Base-by-base conservation (phyloP, 2,888 invertebrate species). In the Altica lythri region DNA sequence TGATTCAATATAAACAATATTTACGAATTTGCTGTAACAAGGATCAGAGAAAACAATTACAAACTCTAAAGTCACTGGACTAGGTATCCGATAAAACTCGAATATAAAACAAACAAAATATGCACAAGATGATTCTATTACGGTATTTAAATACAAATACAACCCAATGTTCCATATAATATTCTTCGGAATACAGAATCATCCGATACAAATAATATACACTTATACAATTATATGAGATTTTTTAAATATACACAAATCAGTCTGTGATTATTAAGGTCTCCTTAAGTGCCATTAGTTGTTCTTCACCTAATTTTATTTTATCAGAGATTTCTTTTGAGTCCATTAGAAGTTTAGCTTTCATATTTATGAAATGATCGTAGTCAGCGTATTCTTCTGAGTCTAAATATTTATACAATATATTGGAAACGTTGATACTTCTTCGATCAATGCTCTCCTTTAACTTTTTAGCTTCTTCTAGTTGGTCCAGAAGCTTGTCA, bases 361-460 rank as follows among this genome's bases (percentile, higher is more conserved):
- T 92, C 88, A 89, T 91, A 72, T 88, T 88, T 66, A 92, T 87
- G 77, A 90, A 92, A 72, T 89, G 89, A 68, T 88, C 86, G 72
- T 90, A 92, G 72, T 91, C 90, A 30, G 86, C 85, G 70, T 85
- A 87, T 70, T 90, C 87, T 55, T 89, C 88, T 40, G 83, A 79
- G 63, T 81, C 83, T 65, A 92, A 80, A 74, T 88, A 86, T 72
- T 87, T 86, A 62, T 83, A 81, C 56, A 92, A 78, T 59, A 89
- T 84, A 55, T 81, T 80, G 40, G 86, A 83, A 32, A 92, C 86
- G 72, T 83, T 85, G 30, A 82, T 78, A 68, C 89, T 87, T 25
- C 92, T 83, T 42, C 86, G 82, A 75, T 92, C 90, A 63, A 92
- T 91, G 75, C 88, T 88, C 61, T 85, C 84, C 72, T 92, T 92